These are phyloP conservation scores for Todiramphus chloris DNA, from an alignment of 2,113 vertebrate genomes.

Conservation along the genomic window DNA sequence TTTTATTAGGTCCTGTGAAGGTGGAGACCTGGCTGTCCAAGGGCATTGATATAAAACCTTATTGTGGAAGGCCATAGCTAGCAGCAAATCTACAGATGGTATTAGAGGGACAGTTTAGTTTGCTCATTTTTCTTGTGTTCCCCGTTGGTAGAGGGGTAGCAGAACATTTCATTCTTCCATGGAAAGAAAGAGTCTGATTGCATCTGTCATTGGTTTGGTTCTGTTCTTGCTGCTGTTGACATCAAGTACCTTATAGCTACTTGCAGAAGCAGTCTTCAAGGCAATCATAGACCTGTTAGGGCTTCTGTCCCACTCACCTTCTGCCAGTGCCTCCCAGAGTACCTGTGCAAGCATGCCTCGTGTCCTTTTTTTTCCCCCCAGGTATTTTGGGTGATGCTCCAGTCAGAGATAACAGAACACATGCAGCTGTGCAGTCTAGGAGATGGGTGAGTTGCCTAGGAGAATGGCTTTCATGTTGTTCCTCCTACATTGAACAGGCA, in stretches of 20 bases:
- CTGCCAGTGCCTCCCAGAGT: neutral
- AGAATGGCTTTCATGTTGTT: neutral
- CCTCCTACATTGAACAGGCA: neutral
- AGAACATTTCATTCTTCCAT: neutral
- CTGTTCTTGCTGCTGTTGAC: neutral
- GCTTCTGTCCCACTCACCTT: neutral
- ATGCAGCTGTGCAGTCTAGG: neutral
- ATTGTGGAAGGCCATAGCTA: neutral
- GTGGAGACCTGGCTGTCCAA: neutral
- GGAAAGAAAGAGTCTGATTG: neutral
- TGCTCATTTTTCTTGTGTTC: neutral
- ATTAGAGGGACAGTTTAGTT: neutral
- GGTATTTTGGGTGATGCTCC: neutral
- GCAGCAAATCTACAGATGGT: neutral
- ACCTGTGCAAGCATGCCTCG: neutral
- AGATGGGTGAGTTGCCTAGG: neutral
- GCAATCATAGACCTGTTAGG: neutral
- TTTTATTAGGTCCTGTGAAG: neutral
- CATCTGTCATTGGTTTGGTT: neutral
- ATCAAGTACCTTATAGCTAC: neutral
- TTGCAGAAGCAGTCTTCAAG: neutral
- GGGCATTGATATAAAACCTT: neutral
- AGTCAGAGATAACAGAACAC: neutral
- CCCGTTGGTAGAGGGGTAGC: neutral
- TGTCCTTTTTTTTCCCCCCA: neutral